Base-by-base conservation (phyloP, 2,888 invertebrate genomes). In the Clistopyga incitator region DNA sequence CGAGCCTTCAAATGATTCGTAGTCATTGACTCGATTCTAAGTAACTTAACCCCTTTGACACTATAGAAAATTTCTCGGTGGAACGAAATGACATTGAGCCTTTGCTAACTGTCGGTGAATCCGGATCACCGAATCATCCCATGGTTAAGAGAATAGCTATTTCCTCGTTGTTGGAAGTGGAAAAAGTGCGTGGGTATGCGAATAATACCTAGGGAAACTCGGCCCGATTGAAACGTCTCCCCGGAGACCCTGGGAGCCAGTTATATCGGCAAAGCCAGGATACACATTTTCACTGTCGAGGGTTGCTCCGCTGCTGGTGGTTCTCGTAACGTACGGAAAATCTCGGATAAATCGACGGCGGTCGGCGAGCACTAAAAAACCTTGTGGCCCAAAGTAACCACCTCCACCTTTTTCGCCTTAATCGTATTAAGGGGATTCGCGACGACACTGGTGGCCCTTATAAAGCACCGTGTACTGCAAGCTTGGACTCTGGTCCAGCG, bases 151-250 rank as follows among this genome's bases (percentile, higher is more conserved):
- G 45, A 81, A 84, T 84, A 78, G 74, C 54, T 50, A 56, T 74
- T 64, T 38, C 6, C 47, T 54, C 20, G n/a, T 11, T 18, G 47
- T 45, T 23, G 18, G 54, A 78, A 84, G 75, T 71, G 81, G 78
- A 71, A 84, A 84, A 84, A 78, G 81, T 84, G 81, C 78, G 81
- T 71, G 65, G 71, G 52, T 75, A 38, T 72, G 84, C 74, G 82
- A 81, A 82, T 78, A 82, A 76, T 47, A 50, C 67, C 47, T 18
- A 61, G 81, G 61, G 56, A 72, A 76, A 23, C 74, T 82, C 80
- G 84, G 85, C 84, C 87, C 87, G 88, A 90, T 89, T 90, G 89
- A 89, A 90, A 90, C 87, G 88, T 86, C 87, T 89, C 89, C 87
- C 86, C 54, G 87, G 89, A 88, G 88, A 86, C 52, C 67, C 29